These are phyloP conservation scores for Brachionus rotundiformis DNA, from an alignment of 1,140 invertebrate species.

Conservation along the genomic window DNA sequence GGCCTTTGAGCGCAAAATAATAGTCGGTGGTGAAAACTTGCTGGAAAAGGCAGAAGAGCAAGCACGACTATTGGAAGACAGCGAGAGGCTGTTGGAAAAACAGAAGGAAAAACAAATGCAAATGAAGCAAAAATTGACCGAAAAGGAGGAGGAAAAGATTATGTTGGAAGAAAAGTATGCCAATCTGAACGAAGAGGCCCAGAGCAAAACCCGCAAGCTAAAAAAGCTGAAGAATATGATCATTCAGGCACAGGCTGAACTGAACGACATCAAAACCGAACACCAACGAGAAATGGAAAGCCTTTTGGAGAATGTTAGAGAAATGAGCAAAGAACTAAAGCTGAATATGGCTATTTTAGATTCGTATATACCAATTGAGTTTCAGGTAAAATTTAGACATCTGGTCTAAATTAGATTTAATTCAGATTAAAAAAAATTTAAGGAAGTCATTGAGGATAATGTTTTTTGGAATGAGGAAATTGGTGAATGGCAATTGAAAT, in stretches of 20 bases:
- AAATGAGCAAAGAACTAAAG: slow-evolving; percentile 75
- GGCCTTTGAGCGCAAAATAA: slow-evolving; percentile 88
- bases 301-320: slow-evolving; percentile 77
- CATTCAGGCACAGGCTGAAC: slow-evolving; percentile 65
- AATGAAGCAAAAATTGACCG: slow-evolving; percentile 69
- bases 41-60: slow-evolving; percentile 94
- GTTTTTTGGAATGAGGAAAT: slow-evolving; percentile 97
- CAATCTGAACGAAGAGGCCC: slow-evolving; percentile 81
- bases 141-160: slow-evolving; percentile 85
- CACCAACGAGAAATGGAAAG: slow-evolving; percentile 74
- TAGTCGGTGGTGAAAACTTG: slow-evolving; percentile 96
- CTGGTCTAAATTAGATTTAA: no score
- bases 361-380: slow-evolving; percentile 90
- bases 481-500: slow-evolving; percentile 95
- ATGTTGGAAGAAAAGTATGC: slow-evolving; percentile 96
- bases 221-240: slow-evolving; percentile 73
- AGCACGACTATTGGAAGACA: slow-evolving; percentile 82
- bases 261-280: slow-evolving; percentile 57
- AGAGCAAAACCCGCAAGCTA: slow-evolving; percentile 86
- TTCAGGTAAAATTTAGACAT: slow-evolving; percentile 67
- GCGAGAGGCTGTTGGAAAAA: slow-evolving; percentile 82
- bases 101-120: slow-evolving; percentile 78
- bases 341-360: slow-evolving; percentile 84
- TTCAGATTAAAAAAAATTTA: slow-evolving; percentile 52
- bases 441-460: slow-evolving; percentile 83